Evolutionary conservation across 2,113 vertebrate species (phyloP), one percentile per base, ranked within the genome.

Genomic region (Camelus dromedarius): DNA sequence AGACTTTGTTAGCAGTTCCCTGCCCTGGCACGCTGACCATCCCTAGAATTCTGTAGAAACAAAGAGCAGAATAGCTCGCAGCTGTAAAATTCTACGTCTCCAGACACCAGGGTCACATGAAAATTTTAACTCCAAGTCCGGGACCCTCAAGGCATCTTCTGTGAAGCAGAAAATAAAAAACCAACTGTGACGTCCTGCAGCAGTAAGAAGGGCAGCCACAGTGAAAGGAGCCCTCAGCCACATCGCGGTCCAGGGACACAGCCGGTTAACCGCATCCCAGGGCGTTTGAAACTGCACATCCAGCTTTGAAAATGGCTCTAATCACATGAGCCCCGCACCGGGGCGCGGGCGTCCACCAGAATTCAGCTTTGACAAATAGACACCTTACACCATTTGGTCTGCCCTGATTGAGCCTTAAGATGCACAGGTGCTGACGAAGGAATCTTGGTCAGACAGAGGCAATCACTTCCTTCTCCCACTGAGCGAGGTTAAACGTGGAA

Each of bases 71-170:
- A 18, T 5, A 38, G 28, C 64, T 54, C 12, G 2, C n/a, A 86
- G 86, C n/a, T 22, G 60, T 46, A 69, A 80, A 46, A 30, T 11
- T 81, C 52, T 67, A 0, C 42, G 20, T 80, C 26, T n/a, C 38
- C 19, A n/a, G 10, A 22, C 56, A 20, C 9, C 56, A 50, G 20
- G 48, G 77, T 89, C 64, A 50, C 32, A 42, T 66, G 32, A 89
- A 83, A 89, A 89, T n/a, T 73, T 73, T 42, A 50, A 95, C 9
- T 66, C 26, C 70, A 50, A 79, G 54, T 56, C 48, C 19, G 58
- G 11, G 70, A 28, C 54, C 7, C 70, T 15, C 0, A 1, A 30
- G 42, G 32, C 30, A 52, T 67, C 60, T 69, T 60, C 42, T 11
- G 20, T 24, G 10, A 70, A 90, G 79, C 35, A 90, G 54, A 72